Conservation (phyloP, 2,113 vertebrate genomes). For the Brachirus orientalis region DNA sequence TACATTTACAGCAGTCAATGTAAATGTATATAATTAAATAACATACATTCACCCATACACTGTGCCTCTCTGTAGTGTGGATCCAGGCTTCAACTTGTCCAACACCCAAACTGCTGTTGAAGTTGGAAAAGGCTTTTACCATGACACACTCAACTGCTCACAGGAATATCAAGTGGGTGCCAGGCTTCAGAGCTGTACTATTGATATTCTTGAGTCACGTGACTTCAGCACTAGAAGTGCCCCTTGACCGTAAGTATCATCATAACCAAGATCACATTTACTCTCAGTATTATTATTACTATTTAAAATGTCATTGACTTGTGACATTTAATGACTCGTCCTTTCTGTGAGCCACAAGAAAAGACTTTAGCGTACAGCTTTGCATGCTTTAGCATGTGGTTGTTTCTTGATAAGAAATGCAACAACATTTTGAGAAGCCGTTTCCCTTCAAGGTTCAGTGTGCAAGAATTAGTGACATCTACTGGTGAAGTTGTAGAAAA, state of each 20-base stretch:
- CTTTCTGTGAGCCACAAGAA: background rate
- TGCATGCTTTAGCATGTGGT: conserved; percentile 51
- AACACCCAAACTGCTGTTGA: conserved; percentile 54
- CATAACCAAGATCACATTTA: background rate
- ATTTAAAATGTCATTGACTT: too few relatives aligned
- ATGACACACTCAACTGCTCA: conserved; percentile 72
- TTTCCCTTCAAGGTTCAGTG: too few relatives aligned
- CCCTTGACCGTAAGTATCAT: conserved; percentile 93
- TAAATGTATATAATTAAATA: too few relatives aligned
- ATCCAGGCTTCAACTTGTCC: conserved; percentile 25
- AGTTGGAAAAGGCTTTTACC: conserved; percentile 32
- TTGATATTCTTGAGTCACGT: conserved; percentile 87
- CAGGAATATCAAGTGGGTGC: conserved; percentile 76
- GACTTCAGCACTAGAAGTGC: conserved; percentile 91
- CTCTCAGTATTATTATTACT: too few relatives aligned
- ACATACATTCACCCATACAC: too few relatives aligned
- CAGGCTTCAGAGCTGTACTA: conserved; percentile 77
- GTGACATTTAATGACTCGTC: background rate
- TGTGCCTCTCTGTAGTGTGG: conserved; percentile 19
- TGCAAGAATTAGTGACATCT: too few relatives aligned
- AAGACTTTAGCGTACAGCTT: too few relatives aligned
- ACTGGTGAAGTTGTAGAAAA: too few relatives aligned
- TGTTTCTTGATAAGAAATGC: conserved; percentile 23
- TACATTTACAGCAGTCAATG: background rate
- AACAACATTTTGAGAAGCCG: background rate